Percentiles rank a stretch among this genome's conserved stretches.
These are phyloP conservation scores for Rhagium mordax DNA, from an alignment of 2,888 invertebrate genomes.

Conservation along the genomic window DNA sequence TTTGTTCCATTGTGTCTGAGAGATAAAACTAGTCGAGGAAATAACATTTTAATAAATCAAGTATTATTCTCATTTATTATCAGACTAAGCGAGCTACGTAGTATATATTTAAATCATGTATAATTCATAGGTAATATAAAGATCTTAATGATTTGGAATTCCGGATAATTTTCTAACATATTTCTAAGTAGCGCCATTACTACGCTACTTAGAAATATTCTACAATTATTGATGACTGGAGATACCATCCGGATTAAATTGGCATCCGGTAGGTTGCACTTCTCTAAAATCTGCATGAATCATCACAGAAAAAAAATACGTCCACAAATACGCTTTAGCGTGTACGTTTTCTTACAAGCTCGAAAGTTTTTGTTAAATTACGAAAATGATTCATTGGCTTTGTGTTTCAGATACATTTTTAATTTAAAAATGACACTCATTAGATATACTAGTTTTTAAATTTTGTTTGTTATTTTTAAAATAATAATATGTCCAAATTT, in stretches of 20 bases:
- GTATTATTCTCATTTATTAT: not conserved
- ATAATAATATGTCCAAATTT: too few relatives aligned
- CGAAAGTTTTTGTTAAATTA: too few relatives aligned
- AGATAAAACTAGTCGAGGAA: not conserved
- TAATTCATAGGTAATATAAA: conserved; percentile 25
- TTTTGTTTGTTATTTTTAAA: too few relatives aligned
- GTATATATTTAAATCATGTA: conserved; percentile 20
- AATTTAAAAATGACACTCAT: too few relatives aligned
- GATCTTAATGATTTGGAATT: conserved; percentile 16
- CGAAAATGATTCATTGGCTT: too few relatives aligned
- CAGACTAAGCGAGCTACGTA: not conserved
- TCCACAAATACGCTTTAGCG: too few relatives aligned
- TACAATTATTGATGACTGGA: not conserved
- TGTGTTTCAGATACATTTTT: too few relatives aligned
- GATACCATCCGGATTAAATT: not conserved
- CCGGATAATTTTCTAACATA: not conserved
- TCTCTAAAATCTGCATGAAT: not conserved
- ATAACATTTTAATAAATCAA: not conserved
- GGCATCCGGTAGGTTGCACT: not conserved
- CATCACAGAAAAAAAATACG: too few relatives aligned
- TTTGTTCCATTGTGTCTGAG: not conserved
- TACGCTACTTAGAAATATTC: too few relatives aligned
- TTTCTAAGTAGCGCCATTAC: not conserved
- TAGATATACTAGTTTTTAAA: too few relatives aligned
- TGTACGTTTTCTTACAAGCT: too few relatives aligned